Evolutionary conservation across 1,140 invertebrate species (phyloP), one percentile per base, ranked within the genome.

Genomic region (Drosophila nigrodunni): DNA sequence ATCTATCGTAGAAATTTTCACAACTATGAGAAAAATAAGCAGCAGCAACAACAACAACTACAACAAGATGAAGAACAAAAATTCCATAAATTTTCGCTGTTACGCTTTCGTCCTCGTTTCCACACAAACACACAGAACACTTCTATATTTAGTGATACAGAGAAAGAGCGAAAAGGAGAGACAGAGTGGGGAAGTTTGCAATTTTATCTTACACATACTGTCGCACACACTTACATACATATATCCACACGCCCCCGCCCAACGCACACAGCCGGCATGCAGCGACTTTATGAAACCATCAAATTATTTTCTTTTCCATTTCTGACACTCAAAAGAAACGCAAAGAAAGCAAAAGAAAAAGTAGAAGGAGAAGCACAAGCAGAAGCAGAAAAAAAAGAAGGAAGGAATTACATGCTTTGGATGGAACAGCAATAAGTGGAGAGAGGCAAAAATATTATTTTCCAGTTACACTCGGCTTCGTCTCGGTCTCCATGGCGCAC

Each of bases 251-350:
- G 30, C 69, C 39, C n/a, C 57, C 68, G 46, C 34, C 18, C 68
- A 44, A 37, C 43, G 46, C 62, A 55, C 46, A 49, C 58, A 74
- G 68, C 59, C 65, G 46, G 41, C 62, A 65, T 70, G 66, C 70
- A 85, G 76, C 65, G 74, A 90, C 78, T 91, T 91, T 91, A 91
- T 91, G 90, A 91, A 91, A 91, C 89, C 89, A 91, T 91, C 89
- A 91, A 91, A 91, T 91, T 91, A 91, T 91, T 91, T 91, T 91
- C 89, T 91, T 91, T 91, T 90, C 89, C 89, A 91, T 91, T 91
- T 91, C 85, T 91, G 85, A 91, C 89, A 91, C 89, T 91, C 89
- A 91, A 91, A 91, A 90, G 79, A 88, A 83, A 91, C 74, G 79
- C 79, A 83, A 89, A 81, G 77, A 69, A 85, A 75, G 77, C 47